phyloP scores from a whole-genome alignment of 2,113 vertebrate genomes.

The Bothrops jararaca region DNA sequence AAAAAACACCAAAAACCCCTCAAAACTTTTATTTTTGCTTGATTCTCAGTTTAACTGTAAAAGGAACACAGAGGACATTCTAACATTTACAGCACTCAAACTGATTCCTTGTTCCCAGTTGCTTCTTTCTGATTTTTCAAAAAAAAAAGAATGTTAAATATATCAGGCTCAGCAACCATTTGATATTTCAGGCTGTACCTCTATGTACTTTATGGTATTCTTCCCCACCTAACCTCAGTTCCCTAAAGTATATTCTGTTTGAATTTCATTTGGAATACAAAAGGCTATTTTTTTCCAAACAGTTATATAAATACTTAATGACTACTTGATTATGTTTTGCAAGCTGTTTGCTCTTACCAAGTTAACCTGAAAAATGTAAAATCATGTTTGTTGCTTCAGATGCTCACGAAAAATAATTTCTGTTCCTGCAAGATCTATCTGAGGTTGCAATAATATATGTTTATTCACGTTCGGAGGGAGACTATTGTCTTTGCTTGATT shows the following conservation, averaged over 20 bases:
- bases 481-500: slow-evolving; percentile 20
- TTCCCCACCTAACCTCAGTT: not conserved
- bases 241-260: not conserved
- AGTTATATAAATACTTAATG: slow-evolving; percentile 2
- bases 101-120: not conserved
- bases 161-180: not conserved
- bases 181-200: not conserved
- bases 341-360: not conserved
- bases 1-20: not conserved
- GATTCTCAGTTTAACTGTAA: not conserved
- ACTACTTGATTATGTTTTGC: not conserved
- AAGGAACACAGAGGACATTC: not conserved
- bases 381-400: not conserved
- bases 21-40: not conserved
- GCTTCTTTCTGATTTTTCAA: not conserved
- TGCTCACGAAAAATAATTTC: not conserved
- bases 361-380: not conserved
- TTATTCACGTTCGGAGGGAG: slow-evolving; percentile 3
- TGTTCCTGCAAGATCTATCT: slow-evolving; percentile 12
- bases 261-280: not conserved
- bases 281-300: not conserved
- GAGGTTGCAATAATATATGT: not conserved
- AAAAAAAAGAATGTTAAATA: not conserved
- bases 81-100: not conserved
- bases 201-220: not conserved